phyloP scores from a whole-genome alignment of 2,888 invertebrate species.

The Cheilosia impressa region DNA sequence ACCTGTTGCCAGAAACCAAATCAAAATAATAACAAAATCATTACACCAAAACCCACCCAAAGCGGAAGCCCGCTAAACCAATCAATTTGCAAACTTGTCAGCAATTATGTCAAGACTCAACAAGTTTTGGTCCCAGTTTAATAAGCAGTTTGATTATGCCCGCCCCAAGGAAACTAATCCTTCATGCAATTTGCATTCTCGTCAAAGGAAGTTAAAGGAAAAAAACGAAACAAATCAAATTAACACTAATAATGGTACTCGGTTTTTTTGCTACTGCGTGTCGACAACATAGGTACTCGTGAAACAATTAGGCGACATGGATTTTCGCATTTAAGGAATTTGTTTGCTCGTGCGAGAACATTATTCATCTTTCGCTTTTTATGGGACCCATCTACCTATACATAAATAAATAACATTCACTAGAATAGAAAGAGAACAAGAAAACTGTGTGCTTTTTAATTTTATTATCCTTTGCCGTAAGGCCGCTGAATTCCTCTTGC shows the following conservation, averaged over 20 bases:
- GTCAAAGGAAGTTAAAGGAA: not conserved
- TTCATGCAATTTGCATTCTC: constrained; percentile 5
- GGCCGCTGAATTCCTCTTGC: constrained; percentile 24
- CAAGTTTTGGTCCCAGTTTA: constrained; percentile 34
- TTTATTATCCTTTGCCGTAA: constrained; percentile 43
- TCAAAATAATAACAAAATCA: too few relatives aligned
- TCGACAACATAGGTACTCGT: constrained; percentile 25
- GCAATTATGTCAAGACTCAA: constrained; percentile 34
- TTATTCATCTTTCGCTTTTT: constrained; percentile 37
- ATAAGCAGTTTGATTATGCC: constrained; percentile 27
- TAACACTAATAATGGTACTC: constrained; percentile 38
- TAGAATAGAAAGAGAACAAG: constrained; percentile 1
- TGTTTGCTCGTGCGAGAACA: constrained; percentile 27
- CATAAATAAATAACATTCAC: constrained; percentile 29
- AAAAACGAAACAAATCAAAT: constrained; percentile 32
- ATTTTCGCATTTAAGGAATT: constrained; percentile 42
- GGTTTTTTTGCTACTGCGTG: constrained; percentile 21
- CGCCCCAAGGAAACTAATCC: constrained; percentile 4
- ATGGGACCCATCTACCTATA: not conserved
- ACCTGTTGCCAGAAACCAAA: too few relatives aligned
- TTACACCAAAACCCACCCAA: not conserved
- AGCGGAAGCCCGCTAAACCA: constrained; percentile 23
- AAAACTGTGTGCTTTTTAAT: constrained; percentile 42
- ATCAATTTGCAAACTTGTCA: constrained; percentile 39
- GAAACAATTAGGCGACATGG: constrained; percentile 53